Base-by-base conservation (phyloP, 2,797 vertebrate genomes). In the Synanceia verrucosa region DNA sequence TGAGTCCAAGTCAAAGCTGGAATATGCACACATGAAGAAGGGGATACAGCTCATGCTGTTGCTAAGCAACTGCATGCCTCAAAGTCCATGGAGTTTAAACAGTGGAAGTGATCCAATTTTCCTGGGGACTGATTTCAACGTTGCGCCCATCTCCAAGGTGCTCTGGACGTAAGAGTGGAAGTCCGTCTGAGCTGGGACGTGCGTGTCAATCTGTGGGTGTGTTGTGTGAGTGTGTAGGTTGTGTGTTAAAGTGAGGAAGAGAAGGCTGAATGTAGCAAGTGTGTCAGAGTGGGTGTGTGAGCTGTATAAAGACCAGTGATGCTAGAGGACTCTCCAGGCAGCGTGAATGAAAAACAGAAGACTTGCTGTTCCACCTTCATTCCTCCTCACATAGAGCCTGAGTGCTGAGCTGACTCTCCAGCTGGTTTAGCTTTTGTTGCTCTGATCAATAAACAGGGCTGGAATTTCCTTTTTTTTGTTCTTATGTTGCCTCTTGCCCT, bases 1-100 rank as follows among this genome's bases (percentile, higher is more conserved):
- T 78, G 52, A 65, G 56, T 79, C 73, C 50, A 60, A 79, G 66
- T 78, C 76, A 86, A 65, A 72, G 75, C 73, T 70, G 50, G 70
- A 86, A 76, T 71, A 79, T 79, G 79, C 77, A 84, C 73, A 78
- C 83, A 82, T 65, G 66, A 43, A 84, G 75, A 82, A 52, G 76
- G 71, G 68, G 60, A 71, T 84, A 76, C 59, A 72, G 80, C 81
- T 79, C 76, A n/a, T 55, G 56, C 76, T 80, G 92, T 93, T 92
- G 92, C 92, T 86, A 85, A 81, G 92, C 92, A 92, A 92, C 91
- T 88, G 85, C 86, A 83, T 89, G 80, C 76, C 89, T 91, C 85
- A 76, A 86, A 91, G 86, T 87, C 81, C n/a, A 48, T 88, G 87
- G 81, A 90, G 86, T 90, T 88, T 78, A 86, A 88, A 87, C 79